Evolutionary conservation across 2,113 vertebrate species (phyloP), one percentile per base, ranked within the genome.

Genomic region (Cnemophilus loriae): DNA sequence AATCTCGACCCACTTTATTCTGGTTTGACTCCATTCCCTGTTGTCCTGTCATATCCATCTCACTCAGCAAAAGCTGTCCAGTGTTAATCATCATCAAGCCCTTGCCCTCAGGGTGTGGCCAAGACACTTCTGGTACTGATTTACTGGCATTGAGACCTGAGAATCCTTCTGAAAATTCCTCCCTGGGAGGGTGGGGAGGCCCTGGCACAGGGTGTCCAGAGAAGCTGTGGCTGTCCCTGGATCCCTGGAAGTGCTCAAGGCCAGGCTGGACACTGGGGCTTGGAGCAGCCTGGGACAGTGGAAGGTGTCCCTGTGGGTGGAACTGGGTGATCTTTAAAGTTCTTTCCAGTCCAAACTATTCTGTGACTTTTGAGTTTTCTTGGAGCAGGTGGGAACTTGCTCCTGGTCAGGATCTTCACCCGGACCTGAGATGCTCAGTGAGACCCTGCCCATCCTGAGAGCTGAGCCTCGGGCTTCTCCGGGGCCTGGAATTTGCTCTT

Each of bases 181-280:
- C 10, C 59, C 50, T 44, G 50, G 0, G 17, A 56, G 76, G 11
- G 13, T 28, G 26, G 14, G 1, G 0, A 44, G 37, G 32, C 7
- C 8, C 27, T 44, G 73, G 46, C 24, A 11, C 5, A 16, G 26
- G 13, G 4, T 57, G 4, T 5, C 20, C 71, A 64, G 75, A 65
- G 42, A 2, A 50, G 35, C 59, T 73, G 67, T 5, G 85, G 67
- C 67, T 65, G 67, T 32, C 42, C 57, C 42, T 77, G 84, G 37
- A 80, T 32, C 57, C 50, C 35, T 80, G 86, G 52, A 1, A 56
- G 42, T 64, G 57, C 1, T 57, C 85, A 49, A 35, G 59, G 85
- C 32, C 57, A 47, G 85, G 49, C 2, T 64, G 85, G 47, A n/a
- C 11, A 10, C 1, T 12, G 9, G 32, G 50, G 30, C 5, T 67